These are phyloP conservation scores for Pasiphila rectangulata DNA, from an alignment of 2,888 invertebrate genomes.

Conservation along the genomic window DNA sequence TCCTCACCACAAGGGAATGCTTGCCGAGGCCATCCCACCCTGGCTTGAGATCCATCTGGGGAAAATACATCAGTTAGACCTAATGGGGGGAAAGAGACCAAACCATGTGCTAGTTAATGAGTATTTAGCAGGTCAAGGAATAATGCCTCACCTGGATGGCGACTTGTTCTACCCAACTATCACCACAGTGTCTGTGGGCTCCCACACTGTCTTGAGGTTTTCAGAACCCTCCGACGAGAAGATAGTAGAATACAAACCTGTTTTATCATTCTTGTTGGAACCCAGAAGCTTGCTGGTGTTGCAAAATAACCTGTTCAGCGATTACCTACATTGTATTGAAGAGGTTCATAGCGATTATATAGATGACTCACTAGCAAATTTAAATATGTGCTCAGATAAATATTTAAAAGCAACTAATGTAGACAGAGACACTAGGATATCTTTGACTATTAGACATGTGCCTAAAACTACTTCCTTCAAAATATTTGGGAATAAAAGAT, in stretches of 20 bases:
- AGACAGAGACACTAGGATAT: conserved; percentile 86
- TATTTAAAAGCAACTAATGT: conserved; percentile 81
- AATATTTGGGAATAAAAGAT: conserved; percentile 73
- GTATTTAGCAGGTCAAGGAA: conserved; percentile 95
- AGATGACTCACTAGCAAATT: conserved; percentile 82
- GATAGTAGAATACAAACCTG: conserved; percentile 51
- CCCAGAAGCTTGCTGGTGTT: conserved; percentile 93
- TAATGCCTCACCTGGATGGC: conserved; percentile 98
- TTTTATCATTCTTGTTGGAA: conserved; percentile 91
- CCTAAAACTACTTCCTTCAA: conserved; percentile 91
- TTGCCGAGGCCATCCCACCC: conserved; percentile 91
- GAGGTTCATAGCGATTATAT: conserved; percentile 85
- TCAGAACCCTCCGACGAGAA: conserved; percentile 75
- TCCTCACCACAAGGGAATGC: conserved; percentile 96
- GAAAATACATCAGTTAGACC: conserved; percentile 83
- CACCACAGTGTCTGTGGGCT: conserved; percentile 94
- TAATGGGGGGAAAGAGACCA: conserved; percentile 87
- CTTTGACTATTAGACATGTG: conserved; percentile 95
- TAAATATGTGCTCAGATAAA: conserved; percentile 81
- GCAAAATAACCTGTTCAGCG: conserved; percentile 89
- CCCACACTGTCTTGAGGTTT: conserved; percentile 94
- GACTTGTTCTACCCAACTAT: conserved; percentile 95
- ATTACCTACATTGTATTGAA: conserved; percentile 92
- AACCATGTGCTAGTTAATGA: conserved; percentile 98
- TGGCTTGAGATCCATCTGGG: conserved; percentile 89